Base-by-base conservation (phyloP, 2,797 vertebrate genomes). In the Rhabdophis nuchalis region DNA sequence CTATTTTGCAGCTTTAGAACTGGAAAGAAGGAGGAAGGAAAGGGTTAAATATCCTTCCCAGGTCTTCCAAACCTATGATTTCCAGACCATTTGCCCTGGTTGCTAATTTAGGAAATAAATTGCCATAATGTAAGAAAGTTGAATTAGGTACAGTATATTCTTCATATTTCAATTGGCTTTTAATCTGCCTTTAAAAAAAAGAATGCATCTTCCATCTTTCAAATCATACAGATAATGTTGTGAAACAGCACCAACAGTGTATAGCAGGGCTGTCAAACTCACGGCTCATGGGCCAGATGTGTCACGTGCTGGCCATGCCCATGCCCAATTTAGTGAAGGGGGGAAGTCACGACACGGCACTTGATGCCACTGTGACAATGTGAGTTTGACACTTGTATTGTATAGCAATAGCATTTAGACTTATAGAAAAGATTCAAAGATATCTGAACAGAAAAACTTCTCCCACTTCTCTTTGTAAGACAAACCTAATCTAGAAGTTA, bases 161-260 rank as follows among this genome's bases (percentile, higher is more conserved):
- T 60, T 88, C 36, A 29, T 46, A 27, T 88, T 14, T 61, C 0
- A 25, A 16, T 88, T 88, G 87, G 6, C 87, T 58, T 57, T 88
- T 50, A 88, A 60, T 60, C 6, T 29, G 3, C 12, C 56, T 89
- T 93, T 86, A n/a, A n/a, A n/a, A n/a, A n/a, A 82, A 92, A n/a
- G 10, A 64, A 64, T 64, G 61, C 29, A 64, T 64, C 61, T 64
- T 64, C 61, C 27, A 86, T 87, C 2, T 14, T 18, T 54, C 10
- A 53, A 6, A 4, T 91, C 36, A 93, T 85, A 77, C 90, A 89
- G 88, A 86, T 16, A 1, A 10, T 60, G 0, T 0, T 3, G 52
- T 91, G 13, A 93, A 89, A 94, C 86, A 3, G 18, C 16, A 54
- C 90, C 32, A 27, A 54, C 86, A 53, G 27, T 91, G 25, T 60